Evolutionary conservation across 2,797 vertebrate genomes (phyloP), one percentile per base, ranked within the genome.

Genomic region (Leptodactylus fallax): DNA sequence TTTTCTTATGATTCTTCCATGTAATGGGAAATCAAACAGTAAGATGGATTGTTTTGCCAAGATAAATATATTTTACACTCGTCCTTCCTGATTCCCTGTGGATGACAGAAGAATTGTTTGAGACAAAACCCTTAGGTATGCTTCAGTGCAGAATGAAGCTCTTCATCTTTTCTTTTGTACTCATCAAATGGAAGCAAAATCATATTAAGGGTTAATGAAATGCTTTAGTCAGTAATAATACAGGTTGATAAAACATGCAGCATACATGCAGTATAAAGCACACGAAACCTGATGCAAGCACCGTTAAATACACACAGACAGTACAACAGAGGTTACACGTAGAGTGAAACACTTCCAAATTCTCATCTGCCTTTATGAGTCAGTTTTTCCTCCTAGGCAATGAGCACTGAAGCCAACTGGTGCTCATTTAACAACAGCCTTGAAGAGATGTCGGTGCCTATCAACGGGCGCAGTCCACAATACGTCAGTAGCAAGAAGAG

Each of bases 391-490:
- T 85, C 36, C 83, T 77, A 76, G 56, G 71, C 83, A 74, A 51
- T 74, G 45, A 63, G 36, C 45, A 85, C 8, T 63, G 71, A 60
- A 85, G 27, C 72, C 69, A 78, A 85, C 56, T 78, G n/a, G 83
- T 85, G 45, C 60, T 85, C 72, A 49, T 85, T 60, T 85, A 16
- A 61, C 55, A 85, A 85, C 45, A 51, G 71, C 83, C 83, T 85
- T 61, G 83, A 77, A 77, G 27, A 78, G n/a, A 85, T 49, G 14
- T 14, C 49, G 55, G 36, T 85, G 81, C 61, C 81, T 83, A 55
- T 83, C 63, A 83, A 55, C 49, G 49, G 81, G 55, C 69, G 81
- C 55, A 83, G 61, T 69, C 61, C 23, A 83, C 47, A 69, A 55
- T 83, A 83, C 63, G 49, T 69, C 49, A 83, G 14, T 55, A 27